Evolutionary conservation across 2,797 vertebrate genomes (phyloP).

Genomic region (Babyrousa celebensis): DNA sequence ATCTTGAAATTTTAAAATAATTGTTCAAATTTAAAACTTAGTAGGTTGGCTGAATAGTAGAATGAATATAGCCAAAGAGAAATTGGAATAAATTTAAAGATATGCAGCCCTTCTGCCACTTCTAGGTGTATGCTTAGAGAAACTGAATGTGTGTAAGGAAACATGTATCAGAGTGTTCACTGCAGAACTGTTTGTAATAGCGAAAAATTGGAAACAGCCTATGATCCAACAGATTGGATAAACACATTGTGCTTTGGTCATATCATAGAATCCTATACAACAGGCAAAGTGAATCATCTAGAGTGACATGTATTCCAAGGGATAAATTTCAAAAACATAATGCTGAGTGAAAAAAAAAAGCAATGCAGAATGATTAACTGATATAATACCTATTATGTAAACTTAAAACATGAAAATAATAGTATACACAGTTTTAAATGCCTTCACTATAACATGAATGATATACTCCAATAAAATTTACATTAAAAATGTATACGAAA

Average conservation of each 20-base stretch:
- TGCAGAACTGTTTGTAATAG: slow-evolving; percentile 8
- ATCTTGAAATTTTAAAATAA: slow-evolving; percentile 67
- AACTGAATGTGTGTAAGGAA: neutral
- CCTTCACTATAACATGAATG: neutral
- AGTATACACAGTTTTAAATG: slow-evolving; percentile 11
- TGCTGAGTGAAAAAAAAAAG: neutral
- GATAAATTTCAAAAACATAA: slow-evolving; percentile 49
- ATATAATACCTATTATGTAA: neutral
- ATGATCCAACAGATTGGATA: neutral
- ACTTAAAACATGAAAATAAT: slow-evolving; percentile 50
- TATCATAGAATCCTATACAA: neutral
- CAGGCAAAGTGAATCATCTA: slow-evolving; percentile 52
- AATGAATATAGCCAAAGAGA: slow-evolving; percentile 53
- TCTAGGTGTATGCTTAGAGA: neutral
- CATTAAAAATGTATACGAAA: neutral
- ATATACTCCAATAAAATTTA: slow-evolving; percentile 35
- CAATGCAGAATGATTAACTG: slow-evolving; percentile 9
- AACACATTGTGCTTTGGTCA: slow-evolving; percentile 12
- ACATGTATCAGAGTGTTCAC: neutral
- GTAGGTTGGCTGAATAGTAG: slow-evolving; percentile 19
- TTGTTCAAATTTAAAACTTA: slow-evolving; percentile 60
- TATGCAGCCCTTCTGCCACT: neutral
- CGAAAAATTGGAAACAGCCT: slow-evolving; percentile 60
- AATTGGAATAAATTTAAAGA: slow-evolving; percentile 42
- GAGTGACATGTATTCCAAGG: neutral